Evolutionary conservation across 2,888 invertebrate species (phyloP).

Genomic region (Cryptops parisi): DNA sequence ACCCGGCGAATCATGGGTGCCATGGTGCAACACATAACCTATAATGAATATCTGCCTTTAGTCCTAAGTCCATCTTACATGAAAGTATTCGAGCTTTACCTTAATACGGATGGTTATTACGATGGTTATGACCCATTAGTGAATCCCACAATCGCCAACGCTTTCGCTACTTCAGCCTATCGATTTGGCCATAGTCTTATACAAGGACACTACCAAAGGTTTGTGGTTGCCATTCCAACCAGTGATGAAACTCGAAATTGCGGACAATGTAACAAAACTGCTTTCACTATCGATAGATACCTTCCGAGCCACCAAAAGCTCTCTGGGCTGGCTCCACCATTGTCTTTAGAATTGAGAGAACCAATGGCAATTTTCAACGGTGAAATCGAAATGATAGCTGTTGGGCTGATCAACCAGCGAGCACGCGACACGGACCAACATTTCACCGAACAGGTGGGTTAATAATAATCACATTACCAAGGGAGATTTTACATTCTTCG

Average conservation of each 20-base stretch:
- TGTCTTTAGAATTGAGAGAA: conserved; percentile 12
- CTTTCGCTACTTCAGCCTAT: conserved; percentile 27
- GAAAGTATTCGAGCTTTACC: conserved; percentile 23
- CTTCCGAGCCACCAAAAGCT: conserved; percentile 3
- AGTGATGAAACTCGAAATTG: no score
- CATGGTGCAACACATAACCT: conserved; percentile 24
- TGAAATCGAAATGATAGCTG: conserved; percentile 18
- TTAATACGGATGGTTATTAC: conserved; percentile 23
- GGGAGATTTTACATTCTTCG: no score
- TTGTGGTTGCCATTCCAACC: background rate
- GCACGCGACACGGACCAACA: conserved; percentile 18
- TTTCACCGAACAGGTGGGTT: conserved; percentile 17
- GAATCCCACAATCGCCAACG: conserved; percentile 24
- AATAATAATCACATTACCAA: background rate
- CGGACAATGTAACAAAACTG: no score
- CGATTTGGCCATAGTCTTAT: conserved; percentile 25
- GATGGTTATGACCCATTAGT: conserved; percentile 20
- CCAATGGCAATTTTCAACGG: conserved; percentile 14
- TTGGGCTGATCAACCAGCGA: conserved; percentile 19
- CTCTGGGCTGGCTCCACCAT: conserved; percentile 6
- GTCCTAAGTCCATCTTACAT: conserved; percentile 20
- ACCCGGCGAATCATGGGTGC: conserved; percentile 26
- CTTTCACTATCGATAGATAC: no score
- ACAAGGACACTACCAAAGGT: conserved; percentile 12
- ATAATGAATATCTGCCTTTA: conserved; percentile 22